phyloP scores from a whole-genome alignment of 2,888 invertebrate species.

The Gymnosoma rotundatum region DNA sequence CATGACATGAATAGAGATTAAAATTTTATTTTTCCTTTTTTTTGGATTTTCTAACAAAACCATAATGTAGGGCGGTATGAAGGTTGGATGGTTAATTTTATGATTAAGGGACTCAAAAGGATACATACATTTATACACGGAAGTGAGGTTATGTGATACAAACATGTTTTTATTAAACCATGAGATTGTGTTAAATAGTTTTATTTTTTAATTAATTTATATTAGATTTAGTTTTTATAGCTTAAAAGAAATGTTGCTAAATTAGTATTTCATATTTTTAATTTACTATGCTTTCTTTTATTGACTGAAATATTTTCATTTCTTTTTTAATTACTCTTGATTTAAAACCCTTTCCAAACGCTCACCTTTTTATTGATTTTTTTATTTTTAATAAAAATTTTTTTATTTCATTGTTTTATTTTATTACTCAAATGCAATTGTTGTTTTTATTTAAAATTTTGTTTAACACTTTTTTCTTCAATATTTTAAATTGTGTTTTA shows the following conservation, averaged over 20 bases:
- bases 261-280: too few species aligned
- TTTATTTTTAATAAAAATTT: too few species aligned
- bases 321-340: too few species aligned
- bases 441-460: too few species aligned
- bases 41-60: neutral
- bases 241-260: neutral
- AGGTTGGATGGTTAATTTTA: conserved; percentile 36
- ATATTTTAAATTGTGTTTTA: too few species aligned
- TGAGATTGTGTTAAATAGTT: neutral
- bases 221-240: neutral
- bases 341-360: too few species aligned
- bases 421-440: too few species aligned
- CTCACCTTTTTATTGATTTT: too few species aligned
- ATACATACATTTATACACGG: conserved; percentile 1
- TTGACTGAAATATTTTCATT: too few species aligned
- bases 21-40: conserved; percentile 3
- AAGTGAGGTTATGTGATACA: conserved; percentile 34
- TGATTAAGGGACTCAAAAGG: conserved; percentile 27
- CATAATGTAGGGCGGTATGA: conserved; percentile 24
- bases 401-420: too few species aligned
- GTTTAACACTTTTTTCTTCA: too few species aligned
- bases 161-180: neutral
- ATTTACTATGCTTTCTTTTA: too few species aligned
- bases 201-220: neutral
- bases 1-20: conserved; percentile 56